Evolutionary conservation across 2,113 vertebrate species (phyloP).

Genomic region (Gavialis gangeticus): DNA sequence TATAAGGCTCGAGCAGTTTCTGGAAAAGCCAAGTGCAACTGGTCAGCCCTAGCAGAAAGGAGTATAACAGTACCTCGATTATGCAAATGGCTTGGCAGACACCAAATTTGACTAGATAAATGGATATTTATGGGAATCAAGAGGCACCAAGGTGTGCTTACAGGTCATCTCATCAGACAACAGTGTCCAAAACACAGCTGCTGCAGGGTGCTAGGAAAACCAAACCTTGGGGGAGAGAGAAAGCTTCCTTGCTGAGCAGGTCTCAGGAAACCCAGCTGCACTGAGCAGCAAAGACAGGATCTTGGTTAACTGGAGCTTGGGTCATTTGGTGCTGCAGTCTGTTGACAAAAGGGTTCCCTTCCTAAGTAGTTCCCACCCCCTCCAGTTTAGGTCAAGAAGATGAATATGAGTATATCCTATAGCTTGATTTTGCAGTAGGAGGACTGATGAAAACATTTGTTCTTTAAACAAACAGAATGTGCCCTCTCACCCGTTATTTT

Average conservation of each 20-base stretch:
- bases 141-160: not conserved
- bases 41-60: not conserved
- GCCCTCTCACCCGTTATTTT: not conserved
- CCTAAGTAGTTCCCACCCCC: not conserved
- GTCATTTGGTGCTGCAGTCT: not conserved
- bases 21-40: not conserved
- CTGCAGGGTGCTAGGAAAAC: not conserved
- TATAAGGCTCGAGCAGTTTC: not conserved
- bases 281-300: not conserved
- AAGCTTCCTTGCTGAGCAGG: rapidly evolving
- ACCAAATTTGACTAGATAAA: rapidly evolving
- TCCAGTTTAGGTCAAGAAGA: not conserved
- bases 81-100: not conserved
- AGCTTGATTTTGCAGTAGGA: not conserved
- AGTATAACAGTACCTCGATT: not conserved
- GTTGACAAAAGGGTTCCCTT: rapidly evolving
- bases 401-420: not conserved
- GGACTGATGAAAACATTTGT: not conserved
- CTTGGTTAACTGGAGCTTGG: not conserved
- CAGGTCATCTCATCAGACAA: rapidly evolving
- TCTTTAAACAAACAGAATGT: not conserved
- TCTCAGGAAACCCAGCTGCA: not conserved
- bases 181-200: not conserved
- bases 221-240: not conserved
- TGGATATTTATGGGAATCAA: not conserved